Evolutionary conservation across 2,113 vertebrate genomes (phyloP).

Genomic region (Albula goreensis): DNA sequence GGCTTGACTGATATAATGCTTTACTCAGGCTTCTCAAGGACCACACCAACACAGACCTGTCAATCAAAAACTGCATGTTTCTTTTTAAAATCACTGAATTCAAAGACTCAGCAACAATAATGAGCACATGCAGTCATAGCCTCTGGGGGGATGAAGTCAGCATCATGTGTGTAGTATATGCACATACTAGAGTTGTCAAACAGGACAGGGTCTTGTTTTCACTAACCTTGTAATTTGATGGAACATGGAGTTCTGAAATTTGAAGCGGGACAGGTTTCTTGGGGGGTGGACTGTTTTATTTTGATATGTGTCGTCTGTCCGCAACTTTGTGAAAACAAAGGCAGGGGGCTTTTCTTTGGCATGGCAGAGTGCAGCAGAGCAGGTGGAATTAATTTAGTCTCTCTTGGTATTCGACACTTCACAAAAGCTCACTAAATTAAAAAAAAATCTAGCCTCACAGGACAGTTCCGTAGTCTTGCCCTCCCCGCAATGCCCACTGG

Average conservation of each 20-base stretch:
- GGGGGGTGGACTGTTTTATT: neutral
- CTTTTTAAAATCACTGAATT: neutral
- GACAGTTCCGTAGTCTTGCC: neutral
- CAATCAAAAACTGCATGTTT: neutral
- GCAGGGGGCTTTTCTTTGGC: neutral
- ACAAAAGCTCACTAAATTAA: neutral
- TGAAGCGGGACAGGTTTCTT: neutral
- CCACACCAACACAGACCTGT: neutral
- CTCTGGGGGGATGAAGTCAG: neutral
- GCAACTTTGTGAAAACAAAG: neutral
- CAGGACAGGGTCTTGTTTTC: neutral
- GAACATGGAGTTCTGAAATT: neutral
- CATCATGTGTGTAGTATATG: neutral
- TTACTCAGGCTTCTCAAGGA: neutral
- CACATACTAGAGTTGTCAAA: neutral
- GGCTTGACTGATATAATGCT: neutral
- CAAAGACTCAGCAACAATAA: neutral
- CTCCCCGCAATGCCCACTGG: neutral
- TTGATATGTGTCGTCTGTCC: neutral
- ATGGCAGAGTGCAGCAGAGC: neutral
- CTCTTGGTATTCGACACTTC: neutral
- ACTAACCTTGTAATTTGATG: conserved; percentile 18
- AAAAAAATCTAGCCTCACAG: neutral
- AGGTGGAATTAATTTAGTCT: conserved; percentile 14
- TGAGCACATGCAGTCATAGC: neutral